Base-by-base conservation (phyloP, 2,797 vertebrate genomes). In the Tangara arthus region DNA sequence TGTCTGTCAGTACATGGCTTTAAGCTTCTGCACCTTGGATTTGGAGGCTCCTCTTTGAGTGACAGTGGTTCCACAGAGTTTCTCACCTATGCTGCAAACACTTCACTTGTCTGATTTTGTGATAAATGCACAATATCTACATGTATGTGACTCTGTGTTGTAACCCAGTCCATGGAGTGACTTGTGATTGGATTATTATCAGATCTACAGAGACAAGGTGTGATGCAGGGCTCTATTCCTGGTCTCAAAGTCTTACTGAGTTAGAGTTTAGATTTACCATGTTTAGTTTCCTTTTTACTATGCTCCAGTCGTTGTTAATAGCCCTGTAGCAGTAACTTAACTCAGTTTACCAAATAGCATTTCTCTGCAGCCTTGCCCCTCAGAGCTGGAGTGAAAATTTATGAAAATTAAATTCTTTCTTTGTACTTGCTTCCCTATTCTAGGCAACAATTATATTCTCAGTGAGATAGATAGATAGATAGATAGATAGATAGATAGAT, bases 341-440 rank as follows among this genome's bases (percentile, higher is more conserved):
- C 27, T 82, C 42, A 9, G 10, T 82, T 94, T 77, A 57, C 80
- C 17, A 41, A 95, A 52, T 3, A 53, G 27, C 64, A 44, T 76
- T 24, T 85, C 52, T 39, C 32, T 84, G 26, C 32, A 53, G 39
- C 41, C 37, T 70, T 83, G 72, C 61, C 50, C 79, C 50, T 94
- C 26, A 26, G 65, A 61, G 42, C 47, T 79, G 35, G 18, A 2
- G 3, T 50, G 55, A 69, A 39, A 56, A 53, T 52, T 92, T 70
- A 42, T 55, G 72, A 81, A 81, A 89, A 88, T 50, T 7, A 72
- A 79, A 71, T 63, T 66, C 32, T 70, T 89, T 80, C 53, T 86
- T 15, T 81, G 28, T 78, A 26, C 4, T 3, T 61, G 9, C 24
- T 79, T 88, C 42, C 41, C 6, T 81, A 4, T 69, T 82, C 32